Evolutionary conservation across 2,113 vertebrate species (phyloP).

Genomic region (Pollimyrus isidori): DNA sequence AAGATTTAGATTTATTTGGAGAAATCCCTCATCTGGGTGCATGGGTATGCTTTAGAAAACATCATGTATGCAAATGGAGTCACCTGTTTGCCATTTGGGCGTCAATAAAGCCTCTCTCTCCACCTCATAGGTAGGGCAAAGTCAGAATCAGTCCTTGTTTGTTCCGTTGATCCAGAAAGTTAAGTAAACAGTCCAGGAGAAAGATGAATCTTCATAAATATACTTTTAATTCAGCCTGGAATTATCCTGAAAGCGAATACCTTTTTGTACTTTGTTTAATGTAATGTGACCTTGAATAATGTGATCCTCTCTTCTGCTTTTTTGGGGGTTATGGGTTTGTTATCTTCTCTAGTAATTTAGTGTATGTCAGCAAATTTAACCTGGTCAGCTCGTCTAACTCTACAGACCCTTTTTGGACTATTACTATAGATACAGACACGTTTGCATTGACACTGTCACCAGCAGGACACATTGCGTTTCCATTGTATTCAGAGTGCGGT

Average conservation of each 20-base stretch:
- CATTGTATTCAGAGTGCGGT: not conserved
- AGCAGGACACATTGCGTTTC: not conserved
- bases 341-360: not conserved
- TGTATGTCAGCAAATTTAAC: not conserved
- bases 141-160: not conserved
- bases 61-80: not conserved
- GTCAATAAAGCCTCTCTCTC: not conserved
- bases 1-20: not conserved
- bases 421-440: not conserved
- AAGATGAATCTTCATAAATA: not conserved
- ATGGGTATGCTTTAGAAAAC: not conserved
- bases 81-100: not conserved
- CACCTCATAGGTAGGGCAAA: not conserved
- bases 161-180: not conserved
- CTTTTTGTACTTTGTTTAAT: not conserved
- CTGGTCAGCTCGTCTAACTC: not conserved
- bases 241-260: not conserved
- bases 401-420: not conserved
- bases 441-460: not conserved
- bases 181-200: not conserved
- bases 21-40: not conserved
- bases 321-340: not conserved
- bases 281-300: not conserved
- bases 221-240: not conserved
- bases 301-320: not conserved